These are phyloP conservation scores for Apotomis betuletana DNA, from an alignment of 2,888 invertebrate genomes.

Conservation along the genomic window DNA sequence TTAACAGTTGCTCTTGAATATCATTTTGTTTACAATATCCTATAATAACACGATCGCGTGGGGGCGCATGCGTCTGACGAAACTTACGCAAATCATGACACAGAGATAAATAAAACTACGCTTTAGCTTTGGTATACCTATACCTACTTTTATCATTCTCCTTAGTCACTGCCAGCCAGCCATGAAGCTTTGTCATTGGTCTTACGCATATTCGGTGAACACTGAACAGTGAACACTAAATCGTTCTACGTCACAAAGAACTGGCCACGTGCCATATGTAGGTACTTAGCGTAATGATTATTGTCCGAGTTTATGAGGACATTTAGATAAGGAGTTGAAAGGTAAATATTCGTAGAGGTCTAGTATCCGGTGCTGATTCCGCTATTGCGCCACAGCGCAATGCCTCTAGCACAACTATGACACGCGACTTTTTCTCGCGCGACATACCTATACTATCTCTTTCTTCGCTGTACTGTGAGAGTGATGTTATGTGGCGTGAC, in stretches of 20 bases:
- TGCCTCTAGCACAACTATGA: not conserved
- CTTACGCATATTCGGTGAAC: slow-evolving; percentile 31
- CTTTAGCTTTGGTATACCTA: not conserved
- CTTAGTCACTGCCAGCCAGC: slow-evolving; percentile 2
- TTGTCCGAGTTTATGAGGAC: slow-evolving; percentile 13
- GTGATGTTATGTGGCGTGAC: too few relatives aligned
- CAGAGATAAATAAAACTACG: slow-evolving; percentile 31
- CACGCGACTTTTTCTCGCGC: too few relatives aligned
- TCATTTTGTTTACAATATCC: slow-evolving; percentile 43
- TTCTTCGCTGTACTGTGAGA: too few relatives aligned
- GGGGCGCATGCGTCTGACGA: slow-evolving; percentile 40
- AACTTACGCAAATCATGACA: slow-evolving; percentile 38
- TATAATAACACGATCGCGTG: slow-evolving; percentile 35
- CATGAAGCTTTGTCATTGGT: slow-evolving; percentile 9
- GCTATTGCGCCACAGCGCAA: not conserved
- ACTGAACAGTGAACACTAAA: slow-evolving; percentile 13
- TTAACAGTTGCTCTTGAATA: slow-evolving; percentile 39
- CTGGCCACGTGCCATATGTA: slow-evolving; percentile 26
- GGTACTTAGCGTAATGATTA: slow-evolving; percentile 6
- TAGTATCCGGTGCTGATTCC: slow-evolving; percentile 2
- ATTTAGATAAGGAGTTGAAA: slow-evolving; percentile 21
- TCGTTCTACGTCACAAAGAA: slow-evolving; percentile 18
- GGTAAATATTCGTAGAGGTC: slow-evolving; percentile 1
- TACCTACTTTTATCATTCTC: slow-evolving; percentile 14
- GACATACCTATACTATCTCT: too few relatives aligned